Conservation (phyloP, 2,888 invertebrate genomes). For the Acheta domesticus region DNA sequence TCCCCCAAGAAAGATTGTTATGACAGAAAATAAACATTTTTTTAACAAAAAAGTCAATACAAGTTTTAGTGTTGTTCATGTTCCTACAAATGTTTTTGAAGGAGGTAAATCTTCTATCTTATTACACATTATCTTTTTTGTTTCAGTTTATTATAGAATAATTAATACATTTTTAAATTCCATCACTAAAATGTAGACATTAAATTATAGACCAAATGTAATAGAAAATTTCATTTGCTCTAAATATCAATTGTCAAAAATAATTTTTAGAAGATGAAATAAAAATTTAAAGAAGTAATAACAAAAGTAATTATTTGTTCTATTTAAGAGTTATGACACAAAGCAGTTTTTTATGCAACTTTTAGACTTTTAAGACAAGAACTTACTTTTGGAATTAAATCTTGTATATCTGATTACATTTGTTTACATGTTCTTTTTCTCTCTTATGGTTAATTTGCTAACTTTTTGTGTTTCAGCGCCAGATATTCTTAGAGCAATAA, state of each 20-base stretch:
- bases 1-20: conserved; percentile 38
- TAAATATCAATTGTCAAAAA: no score
- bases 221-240: no score
- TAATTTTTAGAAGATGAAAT: no score
- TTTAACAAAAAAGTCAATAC: conserved; percentile 73
- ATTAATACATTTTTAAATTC: no score
- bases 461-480: conserved; percentile 56
- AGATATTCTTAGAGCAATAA: conserved; percentile 85
- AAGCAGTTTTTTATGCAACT: no score
- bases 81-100: conserved; percentile 93
- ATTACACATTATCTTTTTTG: conserved; percentile 20
- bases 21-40: conserved; percentile 69
- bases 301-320: no score
- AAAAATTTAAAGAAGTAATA: no score
- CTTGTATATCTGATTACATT: conserved; percentile 37
- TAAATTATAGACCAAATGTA: no score
- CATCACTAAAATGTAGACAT: no score
- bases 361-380: no score
- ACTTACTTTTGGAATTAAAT: no score
- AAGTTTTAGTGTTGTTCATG: conserved; percentile 84
- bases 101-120: conserved; percentile 59
- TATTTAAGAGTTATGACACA: no score
- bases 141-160: not conserved
- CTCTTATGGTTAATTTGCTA: not conserved
- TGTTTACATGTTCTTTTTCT: conserved; percentile 11